Evolutionary conservation across 2,888 invertebrate species (phyloP), one percentile per base, ranked within the genome.

Genomic region (Horisme vitalbata): DNA sequence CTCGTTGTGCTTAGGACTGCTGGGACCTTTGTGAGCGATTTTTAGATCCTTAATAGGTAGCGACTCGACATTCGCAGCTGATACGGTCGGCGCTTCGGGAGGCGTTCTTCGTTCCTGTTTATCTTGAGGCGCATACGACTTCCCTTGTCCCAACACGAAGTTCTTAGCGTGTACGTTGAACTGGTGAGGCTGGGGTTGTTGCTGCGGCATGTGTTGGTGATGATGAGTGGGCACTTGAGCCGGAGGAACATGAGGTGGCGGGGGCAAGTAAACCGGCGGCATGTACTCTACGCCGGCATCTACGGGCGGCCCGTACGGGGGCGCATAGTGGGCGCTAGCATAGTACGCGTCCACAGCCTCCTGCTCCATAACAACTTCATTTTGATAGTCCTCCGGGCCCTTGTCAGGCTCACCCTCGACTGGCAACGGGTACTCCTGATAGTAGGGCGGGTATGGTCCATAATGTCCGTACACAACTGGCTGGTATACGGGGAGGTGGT

Each of bases 91-190:
- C 0, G 75, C 63, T 0, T 66, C 65, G 7, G 73, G 66, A 7
- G 69, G 67, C 1, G 72, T 57, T 7, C 74, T 71, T 4, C 63
- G 74, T 36, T 85, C 85, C n/a, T 68, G 82, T 47, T 84, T 85
- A 13, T 79, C 79, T 2, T 67, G 71, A 0, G 68, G 71, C 1
- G 67, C 55, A 49, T 70, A 83, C 3, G 59, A 70, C 33, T 83
- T 82, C 47, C 73, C 74, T 37, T 87, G 87, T 3, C 83, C 84
- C 31, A 81, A 83, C 3, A 90, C 86, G 68, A 86, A 91, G 65
- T 89, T 91, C 59, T 83, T 91, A 1, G 90, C 90, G 52, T 90
- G 87, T 4, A 90, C 90, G 51, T 90, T 88, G 70, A 91, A 82
- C 65, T 89, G 83, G 59, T 90, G 87, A 12, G 86, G 79, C 35